Conservation (phyloP, 2,888 invertebrate species). For the Nectonema munidae region DNA sequence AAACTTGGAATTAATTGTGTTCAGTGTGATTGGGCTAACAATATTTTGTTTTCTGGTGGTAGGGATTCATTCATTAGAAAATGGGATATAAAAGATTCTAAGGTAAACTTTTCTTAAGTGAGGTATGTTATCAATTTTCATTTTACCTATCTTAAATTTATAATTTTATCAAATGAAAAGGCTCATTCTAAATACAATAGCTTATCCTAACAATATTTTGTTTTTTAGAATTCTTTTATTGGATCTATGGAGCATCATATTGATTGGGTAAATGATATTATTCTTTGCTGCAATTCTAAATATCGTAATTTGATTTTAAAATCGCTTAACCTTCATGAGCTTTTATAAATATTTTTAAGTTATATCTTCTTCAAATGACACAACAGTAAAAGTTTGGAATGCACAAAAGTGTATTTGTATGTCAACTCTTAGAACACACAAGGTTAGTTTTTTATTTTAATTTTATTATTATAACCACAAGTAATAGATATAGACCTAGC, state of each 20-base stretch:
- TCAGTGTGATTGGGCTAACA: conserved; percentile 53
- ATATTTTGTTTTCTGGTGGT: conserved; percentile 70
- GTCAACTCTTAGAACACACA: conserved; percentile 84
- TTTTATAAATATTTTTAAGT: conserved; percentile 29
- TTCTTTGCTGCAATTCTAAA: conserved; percentile 74
- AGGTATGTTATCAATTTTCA: conserved; percentile 1
- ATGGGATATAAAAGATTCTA: conserved; percentile 31
- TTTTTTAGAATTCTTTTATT: conserved; percentile 37
- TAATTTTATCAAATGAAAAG: conserved; percentile 6
- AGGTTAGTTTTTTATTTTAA: too few species aligned
- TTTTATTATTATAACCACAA: too few species aligned
- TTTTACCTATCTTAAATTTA: neutral
- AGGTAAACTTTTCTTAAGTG: conserved; percentile 18
- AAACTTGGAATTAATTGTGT: conserved; percentile 77
- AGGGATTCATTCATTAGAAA: conserved; percentile 70
- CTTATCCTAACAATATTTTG: neutral
- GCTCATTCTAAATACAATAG: conserved; percentile 15
- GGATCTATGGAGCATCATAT: conserved; percentile 98
- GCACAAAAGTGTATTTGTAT: conserved; percentile 95
- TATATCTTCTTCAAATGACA: conserved; percentile 92
- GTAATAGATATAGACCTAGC: too few species aligned
- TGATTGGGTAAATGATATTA: conserved; percentile 98
- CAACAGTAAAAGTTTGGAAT: conserved; percentile 98
- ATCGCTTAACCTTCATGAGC: conserved; percentile 8
- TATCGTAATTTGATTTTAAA: conserved; percentile 55